Evolutionary conservation across 2,797 vertebrate species (phyloP).

Genomic region (Mionectes olivaceus): DNA sequence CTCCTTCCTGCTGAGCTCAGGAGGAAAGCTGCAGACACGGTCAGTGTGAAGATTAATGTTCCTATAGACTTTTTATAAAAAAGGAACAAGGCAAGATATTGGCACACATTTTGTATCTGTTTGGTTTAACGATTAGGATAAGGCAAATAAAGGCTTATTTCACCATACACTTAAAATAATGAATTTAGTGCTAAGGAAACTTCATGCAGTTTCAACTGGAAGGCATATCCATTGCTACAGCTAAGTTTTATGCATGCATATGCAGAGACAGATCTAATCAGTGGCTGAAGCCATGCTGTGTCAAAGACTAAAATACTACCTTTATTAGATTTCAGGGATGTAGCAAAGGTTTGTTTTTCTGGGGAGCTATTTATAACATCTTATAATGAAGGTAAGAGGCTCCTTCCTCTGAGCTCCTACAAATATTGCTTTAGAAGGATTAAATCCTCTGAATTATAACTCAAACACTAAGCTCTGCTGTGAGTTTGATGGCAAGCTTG

Average conservation of each 20-base stretch:
- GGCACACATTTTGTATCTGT: not conserved
- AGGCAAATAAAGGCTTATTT: not conserved
- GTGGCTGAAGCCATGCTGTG: not conserved
- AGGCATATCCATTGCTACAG: not conserved
- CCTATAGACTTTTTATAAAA: not conserved
- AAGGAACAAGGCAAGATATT: not conserved
- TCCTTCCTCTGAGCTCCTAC: not conserved
- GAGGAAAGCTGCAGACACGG: not conserved
- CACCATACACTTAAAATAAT: not conserved
- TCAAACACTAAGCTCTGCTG: conserved; percentile 6
- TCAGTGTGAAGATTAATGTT: not conserved
- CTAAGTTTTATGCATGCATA: not conserved
- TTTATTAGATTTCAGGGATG: not conserved
- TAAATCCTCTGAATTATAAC: conserved; percentile 15
- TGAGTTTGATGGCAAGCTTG: conserved; percentile 1
- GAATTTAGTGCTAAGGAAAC: not conserved
- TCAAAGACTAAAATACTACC: not conserved
- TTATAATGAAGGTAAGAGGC: conserved; percentile 28
- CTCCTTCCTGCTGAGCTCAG: not conserved
- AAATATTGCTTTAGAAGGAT: conserved; percentile 9
- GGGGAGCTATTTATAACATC: conserved; percentile 35
- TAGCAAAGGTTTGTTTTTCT: not conserved
- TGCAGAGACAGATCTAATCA: not conserved
- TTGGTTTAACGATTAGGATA: not conserved
- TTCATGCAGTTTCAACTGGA: not conserved